Base-by-base conservation (phyloP, 2,888 invertebrate genomes). In the Rhogogaster chlorosoma region DNA sequence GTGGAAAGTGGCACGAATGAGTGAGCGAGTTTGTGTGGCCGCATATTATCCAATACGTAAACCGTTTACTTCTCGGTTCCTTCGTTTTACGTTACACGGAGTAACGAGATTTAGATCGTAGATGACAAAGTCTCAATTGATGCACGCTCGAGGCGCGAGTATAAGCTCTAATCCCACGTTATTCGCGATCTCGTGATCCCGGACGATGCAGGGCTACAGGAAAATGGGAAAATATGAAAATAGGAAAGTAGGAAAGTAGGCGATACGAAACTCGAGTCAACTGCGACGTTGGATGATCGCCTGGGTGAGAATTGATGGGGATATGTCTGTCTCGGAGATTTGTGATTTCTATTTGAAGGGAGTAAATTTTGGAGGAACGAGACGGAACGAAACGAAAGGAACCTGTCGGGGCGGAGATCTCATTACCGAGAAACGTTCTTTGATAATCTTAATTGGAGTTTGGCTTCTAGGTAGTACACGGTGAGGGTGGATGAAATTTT, bases 1-100 rank as follows among this genome's bases (percentile, higher is more conserved):
- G 42, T 29, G 10, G 42, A 42, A 73, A 42, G 73, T 73, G 73
- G 73, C 38, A 73, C 38, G 73, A 29, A 38, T 18, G 42, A 73
- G 9, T 9, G 18, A 29, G 67, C 29, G 75, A 73, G 57, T 53
- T 61, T 73, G 57, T 61, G 53, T 29, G 75, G 84, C 70, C 84
- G 57, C 73, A 36, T 45, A 73, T 71, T 84, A 75, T 84, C 73
- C 57, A 75, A 84, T 75, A 84, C 38, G 75, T 84, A 75, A 84
- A 84, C 73, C 75, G 75, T 49, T 84, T 84, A 84, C 73, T 84
- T 29, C 57, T 61, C 36, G 29, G 53, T 42, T 80, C 29, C 38
- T 75, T 22, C 9, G 53, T 64, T 80, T 53, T 53, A 32, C 71
- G 29, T 38, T 73, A 36, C 12, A 36, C 12, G 38, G 32, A 75